Conservation (phyloP, 2,113 vertebrate genomes). For the Onychostoma macrolepis region DNA sequence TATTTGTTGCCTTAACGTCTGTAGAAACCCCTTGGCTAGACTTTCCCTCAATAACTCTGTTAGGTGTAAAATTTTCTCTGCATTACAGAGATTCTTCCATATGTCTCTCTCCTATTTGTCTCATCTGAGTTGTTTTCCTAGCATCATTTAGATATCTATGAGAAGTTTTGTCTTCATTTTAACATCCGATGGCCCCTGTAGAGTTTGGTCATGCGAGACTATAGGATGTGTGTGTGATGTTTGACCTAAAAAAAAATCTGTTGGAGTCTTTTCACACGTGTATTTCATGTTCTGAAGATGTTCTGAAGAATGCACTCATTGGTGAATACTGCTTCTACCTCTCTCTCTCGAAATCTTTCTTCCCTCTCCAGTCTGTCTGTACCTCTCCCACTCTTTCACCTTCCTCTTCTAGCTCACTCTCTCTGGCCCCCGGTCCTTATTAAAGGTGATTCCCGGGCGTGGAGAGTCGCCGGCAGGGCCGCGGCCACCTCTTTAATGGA, state of each 20-base stretch:
- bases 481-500: slow-evolving; percentile 59
- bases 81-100: not conserved
- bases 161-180: slow-evolving; percentile 22
- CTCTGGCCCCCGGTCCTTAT: slow-evolving; percentile 29
- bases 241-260: slow-evolving; percentile 32
- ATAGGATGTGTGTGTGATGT: slow-evolving; percentile 24
- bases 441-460: slow-evolving; percentile 50
- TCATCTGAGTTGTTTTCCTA: slow-evolving; percentile 17
- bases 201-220: not conserved
- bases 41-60: not conserved
- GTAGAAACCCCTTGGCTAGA: not conserved
- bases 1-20: not conserved
- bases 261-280: slow-evolving; percentile 25
- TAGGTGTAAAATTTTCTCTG: not conserved
- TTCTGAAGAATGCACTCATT: slow-evolving; percentile 26
- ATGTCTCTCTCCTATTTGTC: slow-evolving; percentile 9
- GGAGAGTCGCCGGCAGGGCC: slow-evolving; percentile 40
- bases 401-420: slow-evolving; percentile 5
- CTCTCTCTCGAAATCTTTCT: not conserved
- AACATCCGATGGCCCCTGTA: slow-evolving; percentile 24
- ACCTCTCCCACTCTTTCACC: slow-evolving; percentile 20
- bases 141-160: slow-evolving; percentile 19
- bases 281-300: slow-evolving; percentile 27
- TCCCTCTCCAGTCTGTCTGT: not conserved
- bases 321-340: slow-evolving; percentile 22